Evolutionary conservation across 2,888 invertebrate species (phyloP).

Genomic region (Amphipoea oculea): DNA sequence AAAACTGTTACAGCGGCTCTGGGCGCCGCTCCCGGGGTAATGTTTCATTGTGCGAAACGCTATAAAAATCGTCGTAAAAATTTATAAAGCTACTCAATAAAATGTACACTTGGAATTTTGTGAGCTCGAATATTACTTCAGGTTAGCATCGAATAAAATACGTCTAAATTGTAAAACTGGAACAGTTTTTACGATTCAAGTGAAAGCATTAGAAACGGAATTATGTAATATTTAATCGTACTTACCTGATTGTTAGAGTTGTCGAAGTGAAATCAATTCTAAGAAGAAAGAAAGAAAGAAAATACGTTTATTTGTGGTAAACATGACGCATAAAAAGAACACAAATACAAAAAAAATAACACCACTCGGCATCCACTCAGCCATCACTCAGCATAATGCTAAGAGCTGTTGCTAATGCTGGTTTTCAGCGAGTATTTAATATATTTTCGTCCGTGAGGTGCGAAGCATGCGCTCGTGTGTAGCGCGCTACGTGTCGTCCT

Average conservation of each 20-base stretch:
- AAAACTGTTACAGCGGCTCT: slow-evolving; percentile 76
- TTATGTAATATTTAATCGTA: slow-evolving; percentile 52
- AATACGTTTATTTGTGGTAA: too few relatives aligned
- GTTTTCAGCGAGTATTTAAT: neutral
- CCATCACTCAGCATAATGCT: too few relatives aligned
- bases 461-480: slow-evolving; percentile 58
- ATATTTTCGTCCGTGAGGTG: neutral
- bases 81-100: slow-evolving; percentile 87
- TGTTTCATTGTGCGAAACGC: slow-evolving; percentile 86
- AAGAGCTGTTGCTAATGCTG: too few relatives aligned
- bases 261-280: neutral
- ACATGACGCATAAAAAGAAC: too few relatives aligned
- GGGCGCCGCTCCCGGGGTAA: slow-evolving; percentile 74
- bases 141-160: slow-evolving; percentile 77
- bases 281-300: too few relatives aligned
- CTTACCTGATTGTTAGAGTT: slow-evolving; percentile 33
- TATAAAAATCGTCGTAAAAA: slow-evolving; percentile 86
- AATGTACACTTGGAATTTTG: slow-evolving; percentile 84
- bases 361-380: too few relatives aligned
- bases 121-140: slow-evolving; percentile 80
- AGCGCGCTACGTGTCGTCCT: slow-evolving; percentile 69
- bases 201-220: slow-evolving; percentile 57
- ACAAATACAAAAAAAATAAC: too few relatives aligned
- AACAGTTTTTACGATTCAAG: slow-evolving; percentile 67
- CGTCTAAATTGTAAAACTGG: slow-evolving; percentile 65